Evolutionary conservation across 2,797 vertebrate species (phyloP).

Genomic region (Pseudomugil tenellus): DNA sequence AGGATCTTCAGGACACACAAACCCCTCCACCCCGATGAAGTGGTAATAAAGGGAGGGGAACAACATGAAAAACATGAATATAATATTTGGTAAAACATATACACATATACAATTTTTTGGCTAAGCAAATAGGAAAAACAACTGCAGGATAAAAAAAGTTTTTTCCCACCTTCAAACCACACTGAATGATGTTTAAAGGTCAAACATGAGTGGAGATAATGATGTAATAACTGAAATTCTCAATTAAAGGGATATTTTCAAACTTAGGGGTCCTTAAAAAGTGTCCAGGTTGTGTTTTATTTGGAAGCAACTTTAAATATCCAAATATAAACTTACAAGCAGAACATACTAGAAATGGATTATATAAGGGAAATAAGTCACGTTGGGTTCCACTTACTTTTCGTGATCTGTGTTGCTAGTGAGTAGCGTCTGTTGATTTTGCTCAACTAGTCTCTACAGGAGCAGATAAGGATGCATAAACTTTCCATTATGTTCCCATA

Average conservation of each 20-base stretch:
- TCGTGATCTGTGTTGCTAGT: background rate
- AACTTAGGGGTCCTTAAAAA: too few species aligned
- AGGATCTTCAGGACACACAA: too few species aligned
- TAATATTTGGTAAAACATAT: too few species aligned
- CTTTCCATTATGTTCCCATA: background rate
- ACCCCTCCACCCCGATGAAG: too few species aligned
- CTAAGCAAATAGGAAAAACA: background rate
- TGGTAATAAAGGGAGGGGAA: too few species aligned
- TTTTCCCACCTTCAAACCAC: background rate
- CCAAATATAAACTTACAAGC: background rate
- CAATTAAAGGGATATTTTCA: too few species aligned
- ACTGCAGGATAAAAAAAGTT: background rate
- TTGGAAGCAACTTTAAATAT: background rate
- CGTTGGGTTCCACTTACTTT: too few species aligned
- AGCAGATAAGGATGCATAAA: background rate
- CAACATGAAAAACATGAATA: too few species aligned
- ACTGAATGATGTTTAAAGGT: background rate
- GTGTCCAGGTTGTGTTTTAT: too few species aligned
- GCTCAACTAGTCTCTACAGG: background rate
- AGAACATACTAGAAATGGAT: background rate
- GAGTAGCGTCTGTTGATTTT: background rate
- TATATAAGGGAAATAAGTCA: too few species aligned
- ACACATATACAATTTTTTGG: background rate
- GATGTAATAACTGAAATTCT: too few species aligned
- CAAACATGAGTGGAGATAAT: background rate